Base-by-base conservation (phyloP, 2,113 vertebrate genomes). In the Malurus cyaneus region DNA sequence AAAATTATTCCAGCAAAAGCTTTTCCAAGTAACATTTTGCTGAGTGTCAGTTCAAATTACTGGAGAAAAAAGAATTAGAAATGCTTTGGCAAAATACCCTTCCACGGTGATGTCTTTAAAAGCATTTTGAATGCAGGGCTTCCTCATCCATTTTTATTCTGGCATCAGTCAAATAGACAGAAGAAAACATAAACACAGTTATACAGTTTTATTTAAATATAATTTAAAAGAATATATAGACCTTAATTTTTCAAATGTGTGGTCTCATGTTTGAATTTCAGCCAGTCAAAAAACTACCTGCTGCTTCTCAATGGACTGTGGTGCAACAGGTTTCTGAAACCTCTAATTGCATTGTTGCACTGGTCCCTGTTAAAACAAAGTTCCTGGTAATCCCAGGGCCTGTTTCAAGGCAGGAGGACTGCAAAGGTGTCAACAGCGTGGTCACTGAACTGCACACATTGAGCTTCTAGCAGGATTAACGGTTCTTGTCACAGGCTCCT, bases 381-480 rank as follows among this genome's bases (percentile, higher is more conserved):
- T 34, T 96, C 91, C 76, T 70, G 71, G 91, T 92, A 81, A 92
- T 65, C 82, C 85, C 36, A 56, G 18, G 91, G 94, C 71, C 90
- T 93, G 54, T 36, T 32, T 66, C 46, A 64, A 86, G 92, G 94
- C 57, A 80, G 61, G 61, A 94, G 88, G 88, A 84, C 91, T 93
- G 97, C 96, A 77, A 90, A 86, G 36, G 81, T 71, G 80, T 56
- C 67, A 41, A 66, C 5, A 49, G 67, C 15, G 20, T 14, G 16
- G 93, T 98, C 98, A 98, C 41, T 98, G 98, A 71, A 98, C 96
- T 66, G 97, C 97, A 98, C 99, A 99, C 99, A 99, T 98, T 23
- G 99, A 99, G 97, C 99, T 99, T 95, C 99, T 98, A 34, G 99
- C 98, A 94, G 98, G 98, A 96, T 98, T 99, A 87, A 98, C 94